Base-by-base conservation (phyloP, 1,140 invertebrate species). In the Ostrea denselamellosa region DNA sequence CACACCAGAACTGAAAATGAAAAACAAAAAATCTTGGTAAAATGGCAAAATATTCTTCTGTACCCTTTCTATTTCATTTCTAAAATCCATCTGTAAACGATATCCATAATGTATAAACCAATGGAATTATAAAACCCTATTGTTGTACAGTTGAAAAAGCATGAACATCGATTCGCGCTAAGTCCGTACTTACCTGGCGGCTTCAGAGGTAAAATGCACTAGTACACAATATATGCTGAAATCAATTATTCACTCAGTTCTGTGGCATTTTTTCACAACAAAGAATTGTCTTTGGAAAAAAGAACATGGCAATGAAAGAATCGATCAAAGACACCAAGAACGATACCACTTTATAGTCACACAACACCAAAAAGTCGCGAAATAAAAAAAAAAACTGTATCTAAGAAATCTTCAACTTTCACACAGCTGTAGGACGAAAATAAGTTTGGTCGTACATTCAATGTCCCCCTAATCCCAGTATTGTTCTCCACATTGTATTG, bases 141-240 rank as follows among this genome's bases (percentile, higher is more conserved):
- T 77, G 68, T 77, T 77, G 25, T 77, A 77, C 22, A 34, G 68
- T 77, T 77, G 68, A 77, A 77, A 77, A 77, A 77, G 68, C 68
- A 77, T 77, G 68, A 25, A 77, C 68, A 77, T 77, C 68, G 68
- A 77, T 77, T 77, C 68, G 25, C 25, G 25, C 12, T 34, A 2
- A 77, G 8, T 14, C 14, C 28, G 28, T 77, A 25, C 68, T 77
- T 77, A 77, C 68, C 68, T 77, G 68, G 68, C 28, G 25, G 68
- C 68, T 77, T 28, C 12, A 34, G 68, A 77, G 68, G 25, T 25
- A 28, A 25, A 77, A 34, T 77, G 25, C 68, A 77, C 68, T 77
- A 25, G 68, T 77, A 77, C 68, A 77, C 25, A 77, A 77, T 77
- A 77, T 77, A 77, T 77, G 28, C 68, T 77, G 28, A 77, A 77